Evolutionary conservation across 1,140 invertebrate species (phyloP), one percentile per base, ranked within the genome.

Genomic region (Battus philenor): DNA sequence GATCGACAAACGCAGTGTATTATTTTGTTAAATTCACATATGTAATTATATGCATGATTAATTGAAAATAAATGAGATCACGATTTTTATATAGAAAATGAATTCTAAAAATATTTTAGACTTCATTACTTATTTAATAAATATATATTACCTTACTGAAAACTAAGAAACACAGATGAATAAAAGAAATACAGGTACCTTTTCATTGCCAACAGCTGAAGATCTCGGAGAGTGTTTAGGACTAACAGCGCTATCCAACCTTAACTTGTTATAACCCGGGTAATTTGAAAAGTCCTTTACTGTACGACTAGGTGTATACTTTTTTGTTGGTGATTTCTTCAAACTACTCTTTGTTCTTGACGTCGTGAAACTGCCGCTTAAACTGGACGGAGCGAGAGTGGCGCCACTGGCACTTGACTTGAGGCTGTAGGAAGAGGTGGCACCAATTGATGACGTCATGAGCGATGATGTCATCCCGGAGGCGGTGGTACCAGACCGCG

Each of bases 241-340:
- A 49, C 86, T 86, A 4, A 80, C 62, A 29, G 86, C 86, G 38
- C 84, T 86, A 34, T 86, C 84, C 32, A 87, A 47, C 17, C 86
- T 73, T 30, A 86, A 31, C 34, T 86, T 86, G 59, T 86, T 86
- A 50, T 86, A 86, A 17, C 86, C 73, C 10, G 68, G 70, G 52
- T 71, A 78, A 51, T 65, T 72, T 1, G 68, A 59, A 44, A 75
- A 54, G 41, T 77, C 80, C 46, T 83, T 81, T 4, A 69, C 50
- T 4, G 65, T 59, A 8, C 57, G 65, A 26, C 57, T 73, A 1
- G 80, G 77, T 4, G 72, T 68, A 29, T 80, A 82, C 15, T 71
- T 73, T 33, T 86, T 86, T 1, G 78, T 86, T 1, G 77, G 76
- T 4, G 76, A 65, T 34, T 73, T 81, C 41, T 86, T 87, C 33